These are phyloP conservation scores for Montipora capricornis DNA, from an alignment of 64 coral and sea anemone species.

Conservation along the genomic window DNA sequence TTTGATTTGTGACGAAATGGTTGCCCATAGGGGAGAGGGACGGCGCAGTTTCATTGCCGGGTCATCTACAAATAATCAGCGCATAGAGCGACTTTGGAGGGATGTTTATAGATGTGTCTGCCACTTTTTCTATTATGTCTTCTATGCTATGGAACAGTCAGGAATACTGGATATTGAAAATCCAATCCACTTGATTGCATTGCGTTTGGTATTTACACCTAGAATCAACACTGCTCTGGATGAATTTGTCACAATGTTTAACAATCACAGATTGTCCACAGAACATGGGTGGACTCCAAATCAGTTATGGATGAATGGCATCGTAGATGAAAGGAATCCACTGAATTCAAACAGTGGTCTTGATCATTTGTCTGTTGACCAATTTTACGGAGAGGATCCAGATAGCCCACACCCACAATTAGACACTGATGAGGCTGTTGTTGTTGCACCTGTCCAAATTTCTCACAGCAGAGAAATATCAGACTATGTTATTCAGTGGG, in stretches of 20 bases:
- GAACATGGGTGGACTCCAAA: conserved; percentile 57
- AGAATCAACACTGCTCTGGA: neutral
- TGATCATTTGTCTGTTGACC: conserved; percentile 53
- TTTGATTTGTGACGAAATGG: no score
- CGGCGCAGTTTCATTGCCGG: no score
- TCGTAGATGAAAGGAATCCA: conserved; percentile 52
- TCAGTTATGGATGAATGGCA: conserved; percentile 50
- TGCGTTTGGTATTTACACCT: no score
- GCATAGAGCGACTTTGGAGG: conserved; percentile 36
- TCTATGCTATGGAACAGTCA: conserved; percentile 60
- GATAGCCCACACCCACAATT: conserved; percentile 47
- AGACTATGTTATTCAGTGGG: conserved; percentile 13
- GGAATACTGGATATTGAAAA: neutral
- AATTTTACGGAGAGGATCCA: conserved; percentile 57
- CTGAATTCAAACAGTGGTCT: conserved; percentile 24
- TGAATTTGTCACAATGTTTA: conserved; percentile 70
- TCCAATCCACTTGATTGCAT: no score
- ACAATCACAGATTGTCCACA: conserved; percentile 65
- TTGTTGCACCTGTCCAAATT: conserved; percentile 43
- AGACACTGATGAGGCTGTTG: conserved; percentile 7
- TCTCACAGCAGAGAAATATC: conserved; percentile 8
- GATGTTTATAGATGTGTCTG: conserved; percentile 57
- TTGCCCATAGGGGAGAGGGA: no score
- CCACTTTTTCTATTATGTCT: conserved; percentile 26
- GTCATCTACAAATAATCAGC: no score